Base-by-base conservation (phyloP, 2,113 vertebrate genomes). In the Malurus cyaneus region DNA sequence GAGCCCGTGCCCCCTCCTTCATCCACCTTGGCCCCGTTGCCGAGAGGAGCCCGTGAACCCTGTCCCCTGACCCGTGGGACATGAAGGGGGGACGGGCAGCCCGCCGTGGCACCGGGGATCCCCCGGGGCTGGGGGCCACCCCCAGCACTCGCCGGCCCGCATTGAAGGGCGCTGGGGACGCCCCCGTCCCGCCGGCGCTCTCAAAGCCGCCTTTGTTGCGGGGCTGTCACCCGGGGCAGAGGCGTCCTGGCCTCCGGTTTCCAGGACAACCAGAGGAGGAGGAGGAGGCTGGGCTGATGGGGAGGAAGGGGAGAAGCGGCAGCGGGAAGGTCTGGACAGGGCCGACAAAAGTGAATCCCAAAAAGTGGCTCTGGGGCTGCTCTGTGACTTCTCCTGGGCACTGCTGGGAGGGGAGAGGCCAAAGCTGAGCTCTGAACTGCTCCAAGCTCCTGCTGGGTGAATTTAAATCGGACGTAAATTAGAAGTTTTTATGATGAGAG, bases 121-220 rank as follows among this genome's bases (percentile, higher is more conserved):
- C 74, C 89, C 49, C 4, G 20, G 62, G 88, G 73, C 50, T 76
- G 21, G 1, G 29, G 92, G 95, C 92, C 95, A 69, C 95, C 96
- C 87, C 94, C 77, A 46, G 89, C 78, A 74, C 95, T 91, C 14
- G 31, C 67, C 18, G 2, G 41, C 56, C 86, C 19, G 4, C 88
- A 87, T 24, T 77, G 88, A 4, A 0, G 54, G 87, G 80, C 41
- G 5, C 64, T 5, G 54, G 50, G 94, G 61, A 78, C n/a, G 80
- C 70, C 88, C 96, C 95, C 29, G 13, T 21, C 69, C 96, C 65
- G 10, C 79, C 71, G 6, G 66, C 15, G 8, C 79, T 19, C 8
- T 96, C 94, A 97, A 95, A 97, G 93, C 64, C 13, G 66, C 80
- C 74, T 97, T 97, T 97, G 97, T 97, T 44, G 73, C 0, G 3